phyloP scores from a whole-genome alignment of 2,888 invertebrate species.

The Azorinus chamasolen region DNA sequence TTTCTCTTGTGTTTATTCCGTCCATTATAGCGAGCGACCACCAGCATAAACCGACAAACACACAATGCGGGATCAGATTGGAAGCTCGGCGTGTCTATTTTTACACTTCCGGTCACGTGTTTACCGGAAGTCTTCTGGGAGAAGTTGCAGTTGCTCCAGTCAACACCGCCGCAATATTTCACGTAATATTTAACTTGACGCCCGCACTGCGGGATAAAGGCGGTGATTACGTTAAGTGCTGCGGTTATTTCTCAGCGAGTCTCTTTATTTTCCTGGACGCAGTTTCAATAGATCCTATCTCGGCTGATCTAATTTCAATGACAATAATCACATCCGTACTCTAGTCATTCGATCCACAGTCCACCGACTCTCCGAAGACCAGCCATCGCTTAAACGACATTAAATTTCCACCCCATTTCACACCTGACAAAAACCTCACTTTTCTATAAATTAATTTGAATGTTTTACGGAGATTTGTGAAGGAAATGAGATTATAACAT shows the following conservation, averaged over 20 bases:
- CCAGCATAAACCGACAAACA: no score
- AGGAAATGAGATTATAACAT: constrained; percentile 61
- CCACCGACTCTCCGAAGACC: constrained; percentile 4
- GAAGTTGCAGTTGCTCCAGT: no score
- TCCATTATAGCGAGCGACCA: no score
- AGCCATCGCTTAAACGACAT: constrained; percentile 29
- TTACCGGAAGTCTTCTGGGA: no score
- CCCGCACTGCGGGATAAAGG: neutral
- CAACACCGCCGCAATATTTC: no score
- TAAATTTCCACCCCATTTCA: constrained; percentile 40
- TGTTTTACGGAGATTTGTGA: constrained; percentile 39
- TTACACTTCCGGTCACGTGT: no score
- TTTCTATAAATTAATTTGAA: constrained; percentile 20
- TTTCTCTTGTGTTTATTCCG: no score
- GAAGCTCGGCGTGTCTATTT: no score
- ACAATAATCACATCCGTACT: constrained; percentile 21
- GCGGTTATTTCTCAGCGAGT: neutral
- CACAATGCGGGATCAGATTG: no score
- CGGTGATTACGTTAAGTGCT: constrained; percentile 13
- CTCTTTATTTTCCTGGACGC: neutral
- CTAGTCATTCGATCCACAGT: constrained; percentile 22
- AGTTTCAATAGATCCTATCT: constrained; percentile 18
- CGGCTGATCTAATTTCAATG: constrained; percentile 32
- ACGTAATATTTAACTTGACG: no score
- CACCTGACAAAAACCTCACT: constrained; percentile 43